A percentile compares a stretch with the other conserved stretches of the same genome.
Evolutionary conservation across 2,113 vertebrate genomes (phyloP).

Genomic region (Vimba vimba): DNA sequence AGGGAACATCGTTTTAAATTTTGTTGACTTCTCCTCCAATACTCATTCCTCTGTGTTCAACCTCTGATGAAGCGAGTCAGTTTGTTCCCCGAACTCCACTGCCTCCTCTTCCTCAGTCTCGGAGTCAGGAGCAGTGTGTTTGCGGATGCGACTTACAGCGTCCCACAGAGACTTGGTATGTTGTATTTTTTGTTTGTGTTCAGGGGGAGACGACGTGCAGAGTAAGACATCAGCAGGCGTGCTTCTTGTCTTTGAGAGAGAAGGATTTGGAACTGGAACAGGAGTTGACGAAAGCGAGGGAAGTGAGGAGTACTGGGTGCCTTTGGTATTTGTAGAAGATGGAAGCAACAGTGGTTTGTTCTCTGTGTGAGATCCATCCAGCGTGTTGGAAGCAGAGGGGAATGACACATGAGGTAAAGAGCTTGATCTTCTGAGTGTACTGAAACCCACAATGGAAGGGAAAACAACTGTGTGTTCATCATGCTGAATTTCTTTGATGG

Average conservation of each 20-base stretch:
- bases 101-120: slow-evolving; percentile 85
- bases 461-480: background rate
- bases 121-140: slow-evolving; percentile 91
- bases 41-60: background rate
- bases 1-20: background rate
- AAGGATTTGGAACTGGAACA: background rate
- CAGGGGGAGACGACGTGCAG: background rate
- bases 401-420: background rate
- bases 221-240: background rate
- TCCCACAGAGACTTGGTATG: slow-evolving; percentile 81
- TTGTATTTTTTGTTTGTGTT: slow-evolving; percentile 56
- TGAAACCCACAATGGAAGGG: background rate
- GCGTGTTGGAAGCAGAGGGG: background rate
- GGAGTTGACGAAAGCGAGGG: background rate
- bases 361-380: background rate
- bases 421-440: background rate
- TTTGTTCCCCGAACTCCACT: slow-evolving; percentile 65
- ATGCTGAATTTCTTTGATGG: background rate
- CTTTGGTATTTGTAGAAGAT: background rate
- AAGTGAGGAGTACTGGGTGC: background rate
- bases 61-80: background rate
- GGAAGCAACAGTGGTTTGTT: background rate
- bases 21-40: background rate
- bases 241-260: background rate
- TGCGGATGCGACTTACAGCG: slow-evolving; percentile 87